A percentile compares a stretch with the other conserved stretches of the same genome.
Evolutionary conservation across 2,888 invertebrate genomes (phyloP).

Genomic region (Diarsia mendica): DNA sequence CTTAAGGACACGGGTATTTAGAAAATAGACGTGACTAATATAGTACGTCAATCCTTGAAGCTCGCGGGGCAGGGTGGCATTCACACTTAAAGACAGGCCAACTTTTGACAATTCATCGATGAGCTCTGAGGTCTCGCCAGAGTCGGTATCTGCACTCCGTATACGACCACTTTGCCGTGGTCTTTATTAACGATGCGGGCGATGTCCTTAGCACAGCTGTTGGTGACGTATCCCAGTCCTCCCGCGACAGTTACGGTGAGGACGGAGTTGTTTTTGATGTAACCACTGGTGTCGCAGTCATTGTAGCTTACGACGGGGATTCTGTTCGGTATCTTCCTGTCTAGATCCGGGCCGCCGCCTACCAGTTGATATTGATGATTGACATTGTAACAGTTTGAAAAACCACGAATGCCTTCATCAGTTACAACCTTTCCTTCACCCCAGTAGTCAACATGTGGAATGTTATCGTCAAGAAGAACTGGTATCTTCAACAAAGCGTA

Average conservation of each 20-base stretch:
- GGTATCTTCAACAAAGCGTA: conserved; percentile 71
- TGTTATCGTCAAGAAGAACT: conserved; percentile 17
- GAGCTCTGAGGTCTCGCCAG: conserved; percentile 62
- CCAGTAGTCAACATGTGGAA: conserved; percentile 75
- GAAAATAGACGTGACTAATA: conserved; percentile 62
- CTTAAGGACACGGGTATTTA: conserved; percentile 55
- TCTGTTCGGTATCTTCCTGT: conserved; percentile 73
- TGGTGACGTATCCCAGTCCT: conserved; percentile 63
- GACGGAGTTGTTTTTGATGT: conserved; percentile 70
- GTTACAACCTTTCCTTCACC: conserved; percentile 70
- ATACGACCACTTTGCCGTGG: conserved; percentile 68
- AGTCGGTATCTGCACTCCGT: conserved; percentile 59
- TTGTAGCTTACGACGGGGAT: conserved; percentile 68
- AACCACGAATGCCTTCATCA: conserved; percentile 64
- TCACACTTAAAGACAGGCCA: conserved; percentile 52
- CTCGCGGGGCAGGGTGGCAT: conserved; percentile 54
- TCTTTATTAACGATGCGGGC: conserved; percentile 68
- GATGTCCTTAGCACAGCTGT: conserved; percentile 70
- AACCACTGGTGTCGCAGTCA: conserved; percentile 69
- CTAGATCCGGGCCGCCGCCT: conserved; percentile 68
- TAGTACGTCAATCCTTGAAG: conserved; percentile 66
- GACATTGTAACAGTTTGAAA: conserved; percentile 71
- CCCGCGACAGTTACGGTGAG: conserved; percentile 69
- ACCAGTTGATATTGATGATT: conserved; percentile 71
- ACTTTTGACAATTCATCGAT: conserved; percentile 55